Base-by-base conservation (phyloP, 1,140 invertebrate genomes). In the Rhagoletis zephyria region DNA sequence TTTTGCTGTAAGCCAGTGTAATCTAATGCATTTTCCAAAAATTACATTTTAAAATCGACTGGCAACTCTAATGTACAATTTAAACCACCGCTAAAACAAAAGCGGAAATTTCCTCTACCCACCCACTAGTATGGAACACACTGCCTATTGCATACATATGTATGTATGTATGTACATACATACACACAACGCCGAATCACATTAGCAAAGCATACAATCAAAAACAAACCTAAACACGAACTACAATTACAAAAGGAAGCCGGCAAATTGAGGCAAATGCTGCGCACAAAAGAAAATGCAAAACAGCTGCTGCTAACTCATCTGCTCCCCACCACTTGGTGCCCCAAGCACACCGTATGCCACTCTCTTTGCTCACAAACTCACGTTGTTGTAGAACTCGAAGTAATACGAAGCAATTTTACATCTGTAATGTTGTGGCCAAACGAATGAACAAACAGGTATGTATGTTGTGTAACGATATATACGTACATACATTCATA, bases 291-390 rank as follows among this genome's bases (percentile, higher is more conserved):
- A 67, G 48, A 87, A 87, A 87, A 87, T 70, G 63, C 86, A 87
- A 87, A 87, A 67, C 86, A 87, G 86, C 86, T 87, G 86, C 63
- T 85, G 86, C 63, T 85, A 60, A 85, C 30, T 16, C 42, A 63
- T 63, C 6, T 16, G 74, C 74, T 4, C 51, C 48, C 48, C 74
- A 59, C 74, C 74, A 30, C 48, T 59, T 59, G 16, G 19, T 9
- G 74, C 48, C 51, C 74, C 1, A 16, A 19, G 7, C 45, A 56
- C 9, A 4, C 9, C 1, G n/a, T n/a, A 81, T n/a, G 0, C 16
- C 42, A 3, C n/a, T 19, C 74, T 81, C 48, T 81, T 81, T 19
- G 56, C 74, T 16, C 16, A 14, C 61, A 63, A 63, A 63, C n/a
- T 63, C 61, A 63, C 61, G n/a, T 6, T 63, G 61, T 14, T 1